Evolutionary conservation across 2,888 invertebrate species (phyloP), one percentile per base, ranked within the genome.

Genomic region (Coremacera marginata): DNA sequence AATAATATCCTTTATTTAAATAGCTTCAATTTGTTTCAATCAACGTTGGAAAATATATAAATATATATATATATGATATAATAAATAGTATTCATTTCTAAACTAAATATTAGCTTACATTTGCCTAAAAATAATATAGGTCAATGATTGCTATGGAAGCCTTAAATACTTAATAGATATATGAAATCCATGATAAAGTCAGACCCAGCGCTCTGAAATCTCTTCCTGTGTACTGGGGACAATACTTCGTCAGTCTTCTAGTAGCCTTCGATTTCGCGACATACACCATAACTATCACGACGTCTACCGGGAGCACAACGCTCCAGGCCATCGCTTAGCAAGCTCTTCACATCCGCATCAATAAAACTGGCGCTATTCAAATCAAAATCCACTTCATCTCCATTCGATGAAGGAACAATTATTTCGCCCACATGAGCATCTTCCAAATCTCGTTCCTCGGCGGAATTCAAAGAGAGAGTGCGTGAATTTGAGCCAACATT

Each of bases 241-340:
- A 7, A 19, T 19, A 1, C n/a, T 52, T 49, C 60, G 14, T 37
- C 27, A 52, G 57, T 63, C 25, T 31, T 60, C 83, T 82, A 88
- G 81, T 88, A 88, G 78, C 88, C 89, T 77, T 85, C 86, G 75
- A 89, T 84, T 82, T 89, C 85, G 81, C 90, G 90, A 84, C 93
- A 93, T 62, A 94, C 91, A 9, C 94, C 94, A 77, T 91, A 91
- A n/a, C 92, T 91, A 85, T 95, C 94, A 49, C 95, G 91, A 82
- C 90, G 91, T 83, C 93, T 90, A 68, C 92, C 94, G 0, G 94
- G 95, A 22, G 94, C 94, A 86, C 95, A 95, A 85, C 94, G 93
- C 84, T 94, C 94, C 78, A 86, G 60, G 71, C 91, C 91, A 25
- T 93, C 93, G 0, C 94, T 94, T 25, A 94, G 83, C 63, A 94